phyloP scores from a whole-genome alignment of 2,113 vertebrate species.

The Psettodes erumei region DNA sequence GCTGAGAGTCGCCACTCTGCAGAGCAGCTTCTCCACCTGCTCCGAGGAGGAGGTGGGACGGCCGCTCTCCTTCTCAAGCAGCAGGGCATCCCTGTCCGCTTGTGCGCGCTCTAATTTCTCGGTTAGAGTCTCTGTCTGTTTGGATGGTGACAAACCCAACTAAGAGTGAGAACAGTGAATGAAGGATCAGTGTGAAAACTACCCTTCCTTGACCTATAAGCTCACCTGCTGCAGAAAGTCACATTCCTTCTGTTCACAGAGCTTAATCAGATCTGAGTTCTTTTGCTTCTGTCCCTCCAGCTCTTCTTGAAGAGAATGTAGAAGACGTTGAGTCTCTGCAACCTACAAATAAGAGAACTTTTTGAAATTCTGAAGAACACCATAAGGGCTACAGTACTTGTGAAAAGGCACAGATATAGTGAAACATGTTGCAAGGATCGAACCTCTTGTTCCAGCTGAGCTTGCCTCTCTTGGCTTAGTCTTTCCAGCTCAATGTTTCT shows the following conservation, averaged over 20 bases:
- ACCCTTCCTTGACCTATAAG: neutral
- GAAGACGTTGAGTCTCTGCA: neutral
- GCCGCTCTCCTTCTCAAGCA: neutral
- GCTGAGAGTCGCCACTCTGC: slow-evolving; percentile 26
- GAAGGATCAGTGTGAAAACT: neutral
- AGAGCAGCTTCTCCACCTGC: slow-evolving; percentile 46
- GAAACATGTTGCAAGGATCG: neutral
- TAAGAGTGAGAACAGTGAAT: neutral
- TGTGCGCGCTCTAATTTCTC: slow-evolving; percentile 44
- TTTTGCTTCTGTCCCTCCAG: slow-evolving; percentile 28
- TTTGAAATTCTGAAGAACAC: no score
- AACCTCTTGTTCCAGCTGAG: slow-evolving; percentile 46
- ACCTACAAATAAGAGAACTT: slow-evolving; percentile 27
- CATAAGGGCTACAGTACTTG: no score
- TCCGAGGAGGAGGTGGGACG: neutral
- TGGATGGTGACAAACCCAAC: neutral
- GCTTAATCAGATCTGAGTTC: neutral
- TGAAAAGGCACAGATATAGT: neutral
- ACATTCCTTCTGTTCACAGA: slow-evolving; percentile 34
- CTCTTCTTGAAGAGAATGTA: slow-evolving; percentile 32
- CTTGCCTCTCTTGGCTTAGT: slow-evolving; percentile 1
- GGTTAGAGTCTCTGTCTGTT: slow-evolving; percentile 11
- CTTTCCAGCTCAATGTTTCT: slow-evolving; percentile 8
- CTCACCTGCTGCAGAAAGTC: slow-evolving; percentile 26
- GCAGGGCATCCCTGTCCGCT: slow-evolving; percentile 43